Evolutionary conservation across 2,113 vertebrate genomes (phyloP), one percentile per base, ranked within the genome.

Genomic region (Phalacrocorax pelagicus): DNA sequence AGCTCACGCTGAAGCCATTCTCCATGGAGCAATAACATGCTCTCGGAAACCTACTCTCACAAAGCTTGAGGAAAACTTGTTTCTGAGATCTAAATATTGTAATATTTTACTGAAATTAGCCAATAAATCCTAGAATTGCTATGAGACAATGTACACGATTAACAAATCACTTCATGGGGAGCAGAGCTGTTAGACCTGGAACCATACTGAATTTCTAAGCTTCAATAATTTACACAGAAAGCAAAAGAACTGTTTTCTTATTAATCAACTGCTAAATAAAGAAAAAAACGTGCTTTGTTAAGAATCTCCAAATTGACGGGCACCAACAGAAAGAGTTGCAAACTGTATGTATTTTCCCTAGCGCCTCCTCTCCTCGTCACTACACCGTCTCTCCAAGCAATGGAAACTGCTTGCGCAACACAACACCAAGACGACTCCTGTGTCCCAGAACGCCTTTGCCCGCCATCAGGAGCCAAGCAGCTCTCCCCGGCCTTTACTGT

Each of bases 371-470:
- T 59, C 54, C 74, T 46, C 26, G 4, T 5, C n/a, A 14, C 4
- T 18, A 57, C 63, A n/a, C 47, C 23, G 58, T 22, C 49, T 70
- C 32, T 38, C n/a, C 5, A 6, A 66, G 91, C 59, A 30, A 38
- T 51, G 26, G 54, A 13, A 80, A 49, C 49, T 40, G 15, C 18
- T 52, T 55, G 54, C 67, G 79, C 63, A 58, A 2, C 49, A 57
- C 3, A 4, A 16, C 36, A 6, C 42, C 15, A 9, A 23, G 46
- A 65, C 3, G 24, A 10, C 21, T 66, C 58, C 54, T 8, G 29
- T 0, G 8, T 34, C n/a, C 12, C 0, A 2, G 34, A 82, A 34
- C 21, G 11, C 38, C 40, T 74, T 44, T 0, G 0, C 24, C 65
- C 12, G 2, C 59, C 61, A 11, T 5, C 2, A 2, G 47, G 52